Evolutionary conservation across 2,797 vertebrate genomes (phyloP).

Genomic region (Pagetopsis macropterus): DNA sequence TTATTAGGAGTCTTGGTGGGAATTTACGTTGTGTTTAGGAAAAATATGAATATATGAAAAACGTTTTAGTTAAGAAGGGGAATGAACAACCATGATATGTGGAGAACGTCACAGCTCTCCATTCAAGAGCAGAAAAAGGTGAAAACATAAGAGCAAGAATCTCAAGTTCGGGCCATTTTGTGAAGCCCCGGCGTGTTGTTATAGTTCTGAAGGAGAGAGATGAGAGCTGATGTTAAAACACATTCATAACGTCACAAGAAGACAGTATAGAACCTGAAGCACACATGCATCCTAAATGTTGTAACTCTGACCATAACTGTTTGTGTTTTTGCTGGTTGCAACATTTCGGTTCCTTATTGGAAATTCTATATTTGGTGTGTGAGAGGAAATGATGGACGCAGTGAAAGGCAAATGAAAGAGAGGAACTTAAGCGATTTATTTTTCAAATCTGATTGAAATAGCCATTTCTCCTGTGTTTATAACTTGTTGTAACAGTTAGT

Average conservation of each 20-base stretch:
- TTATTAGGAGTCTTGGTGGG: background rate
- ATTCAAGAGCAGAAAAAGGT: constrained; percentile 35
- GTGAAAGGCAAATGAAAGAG: no score
- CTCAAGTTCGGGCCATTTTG: constrained; percentile 84
- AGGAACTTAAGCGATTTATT: no score
- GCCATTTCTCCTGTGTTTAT: no score
- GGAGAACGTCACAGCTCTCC: constrained; percentile 21
- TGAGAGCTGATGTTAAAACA: constrained; percentile 9
- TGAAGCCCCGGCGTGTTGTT: constrained; percentile 83
- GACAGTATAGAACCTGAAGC: background rate
- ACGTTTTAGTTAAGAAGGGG: constrained; percentile 11
- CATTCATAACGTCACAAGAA: constrained; percentile 1
- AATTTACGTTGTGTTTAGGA: constrained; percentile 7
- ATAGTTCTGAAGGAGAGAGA: constrained; percentile 75
- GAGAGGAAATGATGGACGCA: background rate
- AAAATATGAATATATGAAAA: no score
- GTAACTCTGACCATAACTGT: background rate
- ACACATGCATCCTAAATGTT: background rate
- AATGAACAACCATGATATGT: constrained; percentile 10
- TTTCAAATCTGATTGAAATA: no score
- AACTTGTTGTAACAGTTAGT: no score
- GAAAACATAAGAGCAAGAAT: constrained; percentile 20
- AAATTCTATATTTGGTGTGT: background rate
- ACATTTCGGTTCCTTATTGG: background rate
- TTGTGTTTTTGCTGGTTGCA: background rate